Base-by-base conservation (phyloP, 2,113 vertebrate genomes). In the Ceyx cyanopectus region DNA sequence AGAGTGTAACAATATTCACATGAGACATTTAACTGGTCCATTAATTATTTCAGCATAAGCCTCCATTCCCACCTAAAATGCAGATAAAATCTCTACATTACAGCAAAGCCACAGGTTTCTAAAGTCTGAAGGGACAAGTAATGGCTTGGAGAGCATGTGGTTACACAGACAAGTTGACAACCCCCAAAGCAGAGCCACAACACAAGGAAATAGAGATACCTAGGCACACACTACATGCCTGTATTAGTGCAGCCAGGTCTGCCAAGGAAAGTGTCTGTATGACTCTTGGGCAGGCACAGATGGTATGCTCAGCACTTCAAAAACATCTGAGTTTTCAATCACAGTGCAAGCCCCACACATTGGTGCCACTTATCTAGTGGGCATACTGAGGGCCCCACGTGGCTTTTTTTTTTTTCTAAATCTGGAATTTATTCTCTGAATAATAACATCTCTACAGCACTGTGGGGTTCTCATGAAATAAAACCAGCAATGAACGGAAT, bases 11-110 rank as follows among this genome's bases (percentile, higher is more conserved):
- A 2, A 1, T n/a, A 45, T 53, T 81, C 57, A 67, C 48, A 62
- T 0, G 0, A 89, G 61, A 14, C 0, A 1, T 8, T 37, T 32
- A 87, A 57, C 5, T 50, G 19, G 11, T 60, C 56, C 26, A 50
- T 50, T 50, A 89, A 43, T 24, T 86, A 12, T 29, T 86, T 58
- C 51, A 68, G 14, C 29, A 63, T 9, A 92, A 70, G 34, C 23
- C 53, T 58, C 13, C 32, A 20, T 76, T 57, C 62, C n/a, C 57
- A 60, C 1, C 5, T 22, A 53, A 83, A 93, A 88, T 4, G 34
- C 34, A 56, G 14, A 60, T 21, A 61, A 74, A 75, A 81, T 22
- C n/a, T 15, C 45, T 40, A 21, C 5, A 19, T 74, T 22, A 63
- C 20, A 70, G 51, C 12, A 70, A 83, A 81, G 14, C 51, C 24